A percentile compares a stretch with the other conserved stretches of the same genome.
These are phyloP conservation scores for Drosophila sechellia DNA, from an alignment of 1,140 invertebrate genomes.

Conservation along the genomic window DNA sequence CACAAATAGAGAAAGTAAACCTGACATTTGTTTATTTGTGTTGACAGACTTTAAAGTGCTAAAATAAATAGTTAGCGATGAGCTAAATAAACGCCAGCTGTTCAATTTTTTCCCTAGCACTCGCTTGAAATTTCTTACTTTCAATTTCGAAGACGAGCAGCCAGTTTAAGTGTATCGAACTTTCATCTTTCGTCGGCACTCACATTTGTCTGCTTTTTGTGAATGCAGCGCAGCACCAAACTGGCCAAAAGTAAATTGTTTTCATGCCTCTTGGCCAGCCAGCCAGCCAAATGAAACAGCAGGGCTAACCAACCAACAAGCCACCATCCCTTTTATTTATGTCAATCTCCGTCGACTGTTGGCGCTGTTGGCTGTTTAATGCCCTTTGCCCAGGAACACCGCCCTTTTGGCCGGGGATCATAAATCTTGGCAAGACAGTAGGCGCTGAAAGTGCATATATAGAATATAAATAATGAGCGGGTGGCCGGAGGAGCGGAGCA, in stretches of 20 bases:
- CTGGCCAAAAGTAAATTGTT: constrained; percentile 47
- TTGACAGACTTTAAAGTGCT: neutral
- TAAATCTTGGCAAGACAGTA: constrained; percentile 47
- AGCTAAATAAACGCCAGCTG: neutral
- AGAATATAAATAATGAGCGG: constrained; percentile 71
- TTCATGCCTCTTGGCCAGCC: constrained; percentile 62
- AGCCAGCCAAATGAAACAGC: constrained; percentile 36
- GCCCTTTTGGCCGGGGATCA: constrained; percentile 26
- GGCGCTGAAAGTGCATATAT: constrained; percentile 48
- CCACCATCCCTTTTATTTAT: constrained; percentile 69
- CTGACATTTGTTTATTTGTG: neutral
- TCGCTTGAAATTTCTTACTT: neutral
- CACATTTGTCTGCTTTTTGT: constrained; percentile 30
- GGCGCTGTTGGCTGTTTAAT: constrained; percentile 7
- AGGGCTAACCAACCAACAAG: constrained; percentile 9
- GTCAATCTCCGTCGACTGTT: constrained; percentile 53
- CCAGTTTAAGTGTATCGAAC: constrained; percentile 30
- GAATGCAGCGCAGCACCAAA: constrained; percentile 29
- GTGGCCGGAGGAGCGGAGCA: constrained; percentile 21
- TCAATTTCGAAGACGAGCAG: neutral
- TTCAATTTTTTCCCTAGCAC: constrained; percentile 1
- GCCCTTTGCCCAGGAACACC: constrained; percentile 23
- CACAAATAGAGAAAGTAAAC: neutral
- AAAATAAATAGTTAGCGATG: neutral
- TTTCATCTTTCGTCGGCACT: constrained; percentile 21